Percentiles rank a stretch among this genome's conserved stretches.
Conservation (phyloP, 2,888 invertebrate species). For the Drosophila algonquin region DNA sequence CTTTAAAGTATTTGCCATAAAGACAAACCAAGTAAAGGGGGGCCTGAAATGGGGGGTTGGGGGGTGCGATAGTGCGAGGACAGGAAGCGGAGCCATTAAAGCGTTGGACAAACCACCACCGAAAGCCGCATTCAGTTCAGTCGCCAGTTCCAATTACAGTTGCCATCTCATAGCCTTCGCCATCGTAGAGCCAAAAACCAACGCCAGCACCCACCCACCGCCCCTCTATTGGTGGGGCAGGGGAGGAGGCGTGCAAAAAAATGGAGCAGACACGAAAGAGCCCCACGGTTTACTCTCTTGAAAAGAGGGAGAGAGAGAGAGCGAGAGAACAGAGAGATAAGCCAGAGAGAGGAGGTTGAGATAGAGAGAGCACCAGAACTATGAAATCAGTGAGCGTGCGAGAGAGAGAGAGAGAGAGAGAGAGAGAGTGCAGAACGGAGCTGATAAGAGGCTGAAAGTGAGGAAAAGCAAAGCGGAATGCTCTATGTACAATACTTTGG, state of each 20-base stretch:
- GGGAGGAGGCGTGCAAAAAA: constrained; percentile 41
- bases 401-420: constrained; percentile 30
- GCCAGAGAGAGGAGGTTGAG: constrained; percentile 24
- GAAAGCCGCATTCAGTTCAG: constrained; percentile 68
- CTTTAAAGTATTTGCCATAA: constrained; percentile 27
- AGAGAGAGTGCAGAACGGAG: constrained; percentile 27
- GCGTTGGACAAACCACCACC: constrained; percentile 49
- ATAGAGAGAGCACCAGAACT: constrained; percentile 22
- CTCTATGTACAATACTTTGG: constrained; percentile 62
- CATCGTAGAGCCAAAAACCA: neutral
- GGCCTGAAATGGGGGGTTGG: constrained; percentile 10
- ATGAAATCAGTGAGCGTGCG: constrained; percentile 25
- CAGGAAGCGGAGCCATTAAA: constrained; percentile 63
- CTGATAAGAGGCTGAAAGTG: constrained; percentile 65
- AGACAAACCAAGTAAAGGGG: neutral
- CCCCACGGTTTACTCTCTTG: constrained; percentile 52
- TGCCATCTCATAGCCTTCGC: constrained; percentile 27
- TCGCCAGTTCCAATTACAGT: constrained; percentile 74
- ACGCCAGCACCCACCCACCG: constrained; percentile 36
- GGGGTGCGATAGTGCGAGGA: constrained; percentile 6
- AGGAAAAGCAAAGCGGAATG: constrained; percentile 15
- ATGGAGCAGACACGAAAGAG: constrained; percentile 62
- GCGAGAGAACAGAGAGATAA: constrained; percentile 38
- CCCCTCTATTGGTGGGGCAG: constrained; percentile 12
- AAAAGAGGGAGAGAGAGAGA: constrained; percentile 42